A percentile compares a stretch with the other conserved stretches of the same genome.
Evolutionary conservation across 2,888 invertebrate species (phyloP).

Genomic region (Pandemis heparana): DNA sequence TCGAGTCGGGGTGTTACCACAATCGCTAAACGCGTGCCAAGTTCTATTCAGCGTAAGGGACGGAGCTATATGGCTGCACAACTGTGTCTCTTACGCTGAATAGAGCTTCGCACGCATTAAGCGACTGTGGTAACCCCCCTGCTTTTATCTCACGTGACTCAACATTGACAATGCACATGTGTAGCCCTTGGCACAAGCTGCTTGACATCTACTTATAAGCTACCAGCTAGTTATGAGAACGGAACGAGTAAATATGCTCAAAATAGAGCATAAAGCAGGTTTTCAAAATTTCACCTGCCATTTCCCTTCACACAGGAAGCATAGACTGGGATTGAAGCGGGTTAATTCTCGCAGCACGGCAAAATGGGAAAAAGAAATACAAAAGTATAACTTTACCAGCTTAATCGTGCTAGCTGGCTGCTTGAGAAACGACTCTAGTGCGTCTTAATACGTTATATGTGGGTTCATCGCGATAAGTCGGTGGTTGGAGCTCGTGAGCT

Average conservation of each 20-base stretch:
- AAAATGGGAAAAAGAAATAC: constrained; percentile 77
- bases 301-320: constrained; percentile 64
- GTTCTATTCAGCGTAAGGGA: too few relatives aligned
- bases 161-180: not conserved
- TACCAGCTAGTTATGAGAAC: not conserved
- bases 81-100: too few relatives aligned
- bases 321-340: constrained; percentile 74
- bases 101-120: too few relatives aligned
- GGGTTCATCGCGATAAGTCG: constrained; percentile 56
- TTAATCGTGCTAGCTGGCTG: constrained; percentile 51
- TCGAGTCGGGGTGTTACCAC: too few relatives aligned
- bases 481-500: constrained; percentile 72
- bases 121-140: too few relatives aligned
- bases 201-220: not conserved
- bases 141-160: too few relatives aligned
- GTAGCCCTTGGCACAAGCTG: not conserved
- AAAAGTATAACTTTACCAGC: constrained; percentile 69
- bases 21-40: too few relatives aligned
- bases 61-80: too few relatives aligned
- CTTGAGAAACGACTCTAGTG: constrained; percentile 58
- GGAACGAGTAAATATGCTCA: constrained; percentile 22
- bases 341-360: constrained; percentile 71
- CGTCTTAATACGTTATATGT: constrained; percentile 56
- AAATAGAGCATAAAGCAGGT: constrained; percentile 35
- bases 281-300: constrained; percentile 45